Percentiles rank a stretch among this genome's conserved stretches.
Evolutionary conservation across 2,113 vertebrate genomes (phyloP).

Genomic region (Chauna torquata): DNA sequence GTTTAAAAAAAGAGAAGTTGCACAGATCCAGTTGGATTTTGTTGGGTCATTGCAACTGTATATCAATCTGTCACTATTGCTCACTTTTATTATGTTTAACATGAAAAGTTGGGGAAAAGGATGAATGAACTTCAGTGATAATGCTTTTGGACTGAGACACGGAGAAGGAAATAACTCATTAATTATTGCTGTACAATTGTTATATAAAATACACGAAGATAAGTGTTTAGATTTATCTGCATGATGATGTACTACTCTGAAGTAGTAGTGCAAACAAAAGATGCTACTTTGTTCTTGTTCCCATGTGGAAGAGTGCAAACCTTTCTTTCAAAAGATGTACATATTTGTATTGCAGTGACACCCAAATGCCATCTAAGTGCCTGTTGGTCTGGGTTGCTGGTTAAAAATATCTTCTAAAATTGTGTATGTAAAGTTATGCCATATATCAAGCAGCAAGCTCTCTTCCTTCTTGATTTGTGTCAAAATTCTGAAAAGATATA

Average conservation of each 20-base stretch:
- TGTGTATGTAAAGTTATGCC: background rate
- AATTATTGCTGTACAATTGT: background rate
- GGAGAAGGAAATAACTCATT: background rate
- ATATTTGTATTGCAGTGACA: background rate
- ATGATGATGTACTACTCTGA: background rate
- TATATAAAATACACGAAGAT: background rate
- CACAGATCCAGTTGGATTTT: background rate
- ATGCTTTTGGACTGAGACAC: background rate
- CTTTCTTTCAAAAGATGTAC: background rate
- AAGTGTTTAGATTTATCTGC: background rate
- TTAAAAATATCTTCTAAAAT: background rate
- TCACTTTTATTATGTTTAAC: background rate
- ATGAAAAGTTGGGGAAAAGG: background rate
- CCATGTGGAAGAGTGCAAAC: background rate
- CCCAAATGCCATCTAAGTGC: background rate
- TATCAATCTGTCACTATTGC: background rate
- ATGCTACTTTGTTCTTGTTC: background rate
- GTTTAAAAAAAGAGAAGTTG: background rate
- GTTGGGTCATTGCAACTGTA: background rate
- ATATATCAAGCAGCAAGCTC: no score
- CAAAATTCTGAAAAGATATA: background rate
- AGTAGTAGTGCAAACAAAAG: background rate
- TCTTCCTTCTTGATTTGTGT: background rate
- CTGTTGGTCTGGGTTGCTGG: background rate
- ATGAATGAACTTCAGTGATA: background rate